Percentiles rank a stretch among this genome's conserved stretches.
Evolutionary conservation across 2,113 vertebrate species (phyloP).

Genomic region (Onychostruthus taczanowskii): DNA sequence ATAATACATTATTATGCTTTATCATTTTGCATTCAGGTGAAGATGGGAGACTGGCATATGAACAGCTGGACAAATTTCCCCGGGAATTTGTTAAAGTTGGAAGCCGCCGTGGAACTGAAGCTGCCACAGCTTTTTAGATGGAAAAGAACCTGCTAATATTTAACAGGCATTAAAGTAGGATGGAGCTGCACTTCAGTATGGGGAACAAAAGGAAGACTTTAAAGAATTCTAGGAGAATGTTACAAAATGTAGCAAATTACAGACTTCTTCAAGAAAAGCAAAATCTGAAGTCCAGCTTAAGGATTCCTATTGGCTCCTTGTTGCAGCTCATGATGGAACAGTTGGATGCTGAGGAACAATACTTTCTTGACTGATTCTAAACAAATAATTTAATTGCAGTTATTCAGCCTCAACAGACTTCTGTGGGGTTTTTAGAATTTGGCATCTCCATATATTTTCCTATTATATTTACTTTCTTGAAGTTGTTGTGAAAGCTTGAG

Average conservation of each 20-base stretch:
- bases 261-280: background rate
- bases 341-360: background rate
- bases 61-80: conserved; percentile 88
- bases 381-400: background rate
- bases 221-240: background rate
- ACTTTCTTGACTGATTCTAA: background rate
- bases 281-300: background rate
- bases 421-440: conserved; percentile 27
- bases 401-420: background rate
- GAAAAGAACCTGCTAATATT: background rate
- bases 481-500: conserved; percentile 27
- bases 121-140: conserved; percentile 85
- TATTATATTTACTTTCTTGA: conserved; percentile 23
- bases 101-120: conserved; percentile 78
- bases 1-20: background rate
- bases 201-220: background rate
- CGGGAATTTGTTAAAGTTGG: conserved; percentile 81
- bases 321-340: conserved; percentile 32
- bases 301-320: background rate
- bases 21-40: conserved; percentile 78
- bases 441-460: conserved; percentile 15
- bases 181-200: conserved; percentile 7
- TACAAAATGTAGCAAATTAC: background rate
- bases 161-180: background rate
- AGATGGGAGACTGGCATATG: conserved; percentile 90